These are phyloP conservation scores for Ladona fulva DNA, from an alignment of 1,140 invertebrate genomes.

Conservation along the genomic window DNA sequence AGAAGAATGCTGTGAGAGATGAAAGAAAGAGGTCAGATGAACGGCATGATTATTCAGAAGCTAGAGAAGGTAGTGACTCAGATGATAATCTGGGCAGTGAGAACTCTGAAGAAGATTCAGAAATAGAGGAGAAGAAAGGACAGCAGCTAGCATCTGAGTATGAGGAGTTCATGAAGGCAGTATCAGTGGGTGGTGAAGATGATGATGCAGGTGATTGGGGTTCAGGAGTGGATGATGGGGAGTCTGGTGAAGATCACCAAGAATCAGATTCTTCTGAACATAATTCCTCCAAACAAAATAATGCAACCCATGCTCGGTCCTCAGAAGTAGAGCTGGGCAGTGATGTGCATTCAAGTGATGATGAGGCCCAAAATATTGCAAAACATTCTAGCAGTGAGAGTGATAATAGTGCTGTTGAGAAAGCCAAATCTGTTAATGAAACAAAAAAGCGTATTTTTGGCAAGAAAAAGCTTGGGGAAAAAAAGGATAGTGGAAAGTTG, in stretches of 20 bases:
- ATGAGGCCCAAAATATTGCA: not conserved
- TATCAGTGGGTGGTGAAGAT: not conserved
- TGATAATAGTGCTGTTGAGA: not conserved
- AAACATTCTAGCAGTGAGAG: not conserved
- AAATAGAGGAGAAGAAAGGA: constrained; percentile 16
- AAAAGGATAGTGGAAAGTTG: constrained; percentile 11
- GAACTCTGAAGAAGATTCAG: not conserved
- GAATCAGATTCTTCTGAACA: not conserved
- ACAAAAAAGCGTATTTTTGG: not conserved
- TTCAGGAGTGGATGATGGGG: not conserved
- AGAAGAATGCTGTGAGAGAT: not conserved
- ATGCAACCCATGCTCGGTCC: not conserved
- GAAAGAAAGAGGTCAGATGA: not conserved
- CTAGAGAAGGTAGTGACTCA: not conserved
- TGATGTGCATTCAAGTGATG: not conserved
- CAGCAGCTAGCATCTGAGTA: constrained; percentile 17
- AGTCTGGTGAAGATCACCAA: not conserved
- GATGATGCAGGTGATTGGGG: not conserved
- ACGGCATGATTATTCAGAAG: not conserved
- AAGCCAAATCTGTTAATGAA: not conserved
- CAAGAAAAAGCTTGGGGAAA: constrained; percentile 15
- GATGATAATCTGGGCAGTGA: not conserved
- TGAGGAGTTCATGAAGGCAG: constrained; percentile 19
- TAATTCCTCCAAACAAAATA: not conserved
- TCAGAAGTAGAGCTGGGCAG: not conserved